Evolutionary conservation across 2,888 invertebrate species (phyloP), one percentile per base, ranked within the genome.

Genomic region (Hesperia comma): DNA sequence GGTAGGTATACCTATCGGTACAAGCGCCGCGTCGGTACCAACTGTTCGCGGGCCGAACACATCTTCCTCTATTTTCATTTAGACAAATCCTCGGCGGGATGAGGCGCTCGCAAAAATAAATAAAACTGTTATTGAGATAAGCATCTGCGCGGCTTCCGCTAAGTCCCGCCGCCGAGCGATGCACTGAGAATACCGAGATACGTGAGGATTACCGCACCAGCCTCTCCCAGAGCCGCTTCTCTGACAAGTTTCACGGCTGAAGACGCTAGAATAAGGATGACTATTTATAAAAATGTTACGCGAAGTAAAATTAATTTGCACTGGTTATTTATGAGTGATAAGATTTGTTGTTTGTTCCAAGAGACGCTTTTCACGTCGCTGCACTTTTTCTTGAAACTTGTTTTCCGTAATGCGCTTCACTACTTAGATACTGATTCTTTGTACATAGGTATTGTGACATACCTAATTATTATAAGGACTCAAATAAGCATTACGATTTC

Each of bases 91-190:
- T 78, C 83, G 72, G 88, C 85, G 86, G 89, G 91, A 91, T 91
- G 89, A 90, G 84, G 72, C 85, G 86, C 86, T 86, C 84, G 88
- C 88, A 91, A 91, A 92, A 92, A 92, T 92, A 92, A 92, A 92
- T 92, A 92, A 92, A 92, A 92, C 90, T 92, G 92, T 92, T 92
- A 92, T 92, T 92, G 92, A 88, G 92, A 91, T 91, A 92, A 92
- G 88, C 91, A 91, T 92, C 91, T 92, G 91, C 88, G 83, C 84
- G 90, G 90, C 89, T 90, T 90, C 90, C 87, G 84, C 90, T 91
- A 91, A 92, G 90, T 89, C 91, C 90, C 88, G 90, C 89, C 90
- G 84, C 82, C 88, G 90, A 90, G 89, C 88, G 88, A 88, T 90
- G 90, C 90, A 86, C 88, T 85, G 83, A 54, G 54, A 33, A 33